phyloP scores from a whole-genome alignment of 2,113 vertebrate genomes.

The Zosterops lateralis region DNA sequence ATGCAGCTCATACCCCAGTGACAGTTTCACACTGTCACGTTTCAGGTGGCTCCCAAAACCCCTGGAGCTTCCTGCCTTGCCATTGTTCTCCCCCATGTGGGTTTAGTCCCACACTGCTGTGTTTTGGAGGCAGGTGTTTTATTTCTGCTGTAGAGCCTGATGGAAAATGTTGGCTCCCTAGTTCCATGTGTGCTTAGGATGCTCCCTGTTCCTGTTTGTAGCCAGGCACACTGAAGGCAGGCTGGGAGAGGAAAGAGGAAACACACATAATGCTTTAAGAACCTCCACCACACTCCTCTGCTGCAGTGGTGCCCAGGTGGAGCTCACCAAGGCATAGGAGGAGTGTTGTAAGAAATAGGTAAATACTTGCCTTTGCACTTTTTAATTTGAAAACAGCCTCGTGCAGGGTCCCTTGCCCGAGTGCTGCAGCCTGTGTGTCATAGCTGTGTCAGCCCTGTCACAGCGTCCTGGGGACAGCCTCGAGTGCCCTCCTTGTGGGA shows the following conservation, averaged over 20 bases:
- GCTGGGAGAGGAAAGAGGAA: background rate
- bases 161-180: background rate
- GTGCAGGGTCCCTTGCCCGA: background rate
- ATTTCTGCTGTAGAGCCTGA: background rate
- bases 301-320: slow-evolving; percentile 76
- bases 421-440: background rate
- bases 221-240: background rate
- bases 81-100: background rate
- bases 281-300: background rate
- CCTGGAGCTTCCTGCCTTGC: background rate
- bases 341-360: slow-evolving; percentile 73
- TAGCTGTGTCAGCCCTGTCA: background rate
- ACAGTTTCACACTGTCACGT: background rate
- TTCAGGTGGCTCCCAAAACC: background rate
- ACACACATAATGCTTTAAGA: background rate
- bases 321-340: slow-evolving; percentile 67
- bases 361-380: background rate
- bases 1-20: background rate
- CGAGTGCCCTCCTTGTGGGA: slow-evolving; percentile 14
- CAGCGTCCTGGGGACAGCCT: background rate
- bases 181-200: background rate
- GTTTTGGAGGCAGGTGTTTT: background rate
- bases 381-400: background rate
- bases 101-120: background rate
- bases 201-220: background rate